phyloP scores from a whole-genome alignment of 2,888 invertebrate species.

The Oxystoma pomonae region DNA sequence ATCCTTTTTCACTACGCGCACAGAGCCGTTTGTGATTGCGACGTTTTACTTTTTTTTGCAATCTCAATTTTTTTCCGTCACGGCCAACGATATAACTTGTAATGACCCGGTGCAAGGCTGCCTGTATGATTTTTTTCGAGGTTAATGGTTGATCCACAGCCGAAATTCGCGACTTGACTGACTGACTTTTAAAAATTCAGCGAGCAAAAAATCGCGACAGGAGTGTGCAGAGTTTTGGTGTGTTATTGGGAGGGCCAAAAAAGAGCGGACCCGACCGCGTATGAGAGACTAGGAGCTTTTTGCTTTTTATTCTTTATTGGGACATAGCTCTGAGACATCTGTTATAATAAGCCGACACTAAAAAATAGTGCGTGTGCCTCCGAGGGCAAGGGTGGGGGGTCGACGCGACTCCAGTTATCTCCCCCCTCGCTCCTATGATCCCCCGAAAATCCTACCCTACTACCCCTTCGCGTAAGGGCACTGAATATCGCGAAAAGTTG shows the following conservation, averaged over 20 bases:
- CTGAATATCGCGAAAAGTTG: background rate
- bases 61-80: no score
- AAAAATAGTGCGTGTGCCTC: slow-evolving; percentile 58
- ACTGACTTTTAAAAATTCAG: background rate
- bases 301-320: slow-evolving; percentile 48
- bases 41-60: no score
- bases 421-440: slow-evolving; percentile 31
- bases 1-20: background rate
- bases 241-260: slow-evolving; percentile 46
- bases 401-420: slow-evolving; percentile 44
- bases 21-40: background rate
- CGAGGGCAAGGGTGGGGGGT: slow-evolving; percentile 22
- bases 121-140: background rate
- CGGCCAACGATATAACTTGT: no score
- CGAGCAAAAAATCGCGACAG: background rate
- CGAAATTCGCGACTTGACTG: background rate
- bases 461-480: background rate
- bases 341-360: slow-evolving; percentile 62
- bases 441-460: background rate
- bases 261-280: slow-evolving; percentile 26
- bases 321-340: slow-evolving; percentile 59
- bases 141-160: background rate
- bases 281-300: background rate
- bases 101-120: background rate
- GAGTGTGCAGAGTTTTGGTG: background rate